Conservation (phyloP, 2,113 vertebrate species). For the Columba livia region DNA sequence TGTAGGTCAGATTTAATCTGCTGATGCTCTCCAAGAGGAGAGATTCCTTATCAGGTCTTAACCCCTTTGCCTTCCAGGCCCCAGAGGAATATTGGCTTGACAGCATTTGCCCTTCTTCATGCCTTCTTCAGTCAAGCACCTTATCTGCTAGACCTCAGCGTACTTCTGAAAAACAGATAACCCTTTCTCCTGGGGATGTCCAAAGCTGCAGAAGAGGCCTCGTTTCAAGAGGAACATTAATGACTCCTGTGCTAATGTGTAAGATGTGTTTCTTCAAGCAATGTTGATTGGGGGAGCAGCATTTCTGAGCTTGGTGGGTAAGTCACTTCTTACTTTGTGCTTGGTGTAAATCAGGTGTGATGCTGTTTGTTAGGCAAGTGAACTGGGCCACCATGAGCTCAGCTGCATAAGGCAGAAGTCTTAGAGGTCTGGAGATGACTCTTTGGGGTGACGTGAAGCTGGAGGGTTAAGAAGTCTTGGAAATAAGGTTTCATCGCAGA, state of each 20-base stretch:
- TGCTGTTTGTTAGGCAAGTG: no score
- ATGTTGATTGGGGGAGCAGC: background rate
- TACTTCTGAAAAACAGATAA: background rate
- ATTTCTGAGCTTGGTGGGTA: background rate
- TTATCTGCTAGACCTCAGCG: background rate
- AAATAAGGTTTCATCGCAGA: background rate
- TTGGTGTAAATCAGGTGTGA: background rate
- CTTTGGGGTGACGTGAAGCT: background rate
- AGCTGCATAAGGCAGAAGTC: background rate
- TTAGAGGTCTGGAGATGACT: background rate
- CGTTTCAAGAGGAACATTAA: background rate
- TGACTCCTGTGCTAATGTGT: rapidly evolving
- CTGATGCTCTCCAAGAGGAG: background rate
- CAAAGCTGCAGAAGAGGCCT: background rate
- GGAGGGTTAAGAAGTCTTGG: background rate
- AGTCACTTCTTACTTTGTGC: background rate
- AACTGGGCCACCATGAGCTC: background rate
- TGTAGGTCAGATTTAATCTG: conserved; percentile 58
- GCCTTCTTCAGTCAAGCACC: background rate
- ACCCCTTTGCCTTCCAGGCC: background rate
- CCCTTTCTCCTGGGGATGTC: background rate
- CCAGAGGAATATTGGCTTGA: background rate
- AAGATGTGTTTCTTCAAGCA: background rate
- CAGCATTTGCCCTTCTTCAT: background rate
- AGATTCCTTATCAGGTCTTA: background rate